Percentiles rank a stretch among this genome's conserved stretches.
Conservation (phyloP, 2,113 vertebrate species). For the Burhinus bistriatus region DNA sequence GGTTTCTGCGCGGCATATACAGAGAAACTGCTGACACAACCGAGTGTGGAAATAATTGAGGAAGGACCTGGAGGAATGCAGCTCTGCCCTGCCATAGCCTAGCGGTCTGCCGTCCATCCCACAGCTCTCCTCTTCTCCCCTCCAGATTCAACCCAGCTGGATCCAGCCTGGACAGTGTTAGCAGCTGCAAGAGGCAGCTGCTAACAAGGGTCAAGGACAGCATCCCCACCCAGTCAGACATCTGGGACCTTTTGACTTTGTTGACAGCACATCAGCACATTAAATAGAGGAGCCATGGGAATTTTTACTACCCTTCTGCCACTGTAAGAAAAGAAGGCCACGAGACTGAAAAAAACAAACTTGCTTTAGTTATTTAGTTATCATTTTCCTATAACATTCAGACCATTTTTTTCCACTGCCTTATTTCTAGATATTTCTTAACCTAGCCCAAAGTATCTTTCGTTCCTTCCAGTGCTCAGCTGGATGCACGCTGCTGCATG, state of each 20-base stretch:
- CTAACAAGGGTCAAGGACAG: rapidly evolving
- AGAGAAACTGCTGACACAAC: not conserved
- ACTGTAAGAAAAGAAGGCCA: not conserved
- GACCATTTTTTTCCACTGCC: not conserved
- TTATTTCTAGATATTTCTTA: not conserved
- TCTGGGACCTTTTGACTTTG: not conserved
- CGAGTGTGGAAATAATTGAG: not conserved
- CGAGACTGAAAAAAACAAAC: not conserved
- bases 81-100: not conserved
- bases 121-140: not conserved
- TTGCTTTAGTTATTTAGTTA: not conserved
- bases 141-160: not conserved
- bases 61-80: not conserved
- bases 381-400: not conserved
- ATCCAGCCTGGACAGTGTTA: not conserved
- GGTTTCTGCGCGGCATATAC: not conserved
- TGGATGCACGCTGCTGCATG: not conserved
- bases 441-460: not conserved
- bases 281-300: not conserved
- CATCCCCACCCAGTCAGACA: not conserved
- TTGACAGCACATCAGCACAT: not conserved
- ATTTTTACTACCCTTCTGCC: not conserved
- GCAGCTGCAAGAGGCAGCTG: not conserved
- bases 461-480: not conserved
- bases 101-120: not conserved